Evolutionary conservation across 2,888 invertebrate genomes (phyloP), one percentile per base, ranked within the genome.

Genomic region (Lumbricus terrestris): DNA sequence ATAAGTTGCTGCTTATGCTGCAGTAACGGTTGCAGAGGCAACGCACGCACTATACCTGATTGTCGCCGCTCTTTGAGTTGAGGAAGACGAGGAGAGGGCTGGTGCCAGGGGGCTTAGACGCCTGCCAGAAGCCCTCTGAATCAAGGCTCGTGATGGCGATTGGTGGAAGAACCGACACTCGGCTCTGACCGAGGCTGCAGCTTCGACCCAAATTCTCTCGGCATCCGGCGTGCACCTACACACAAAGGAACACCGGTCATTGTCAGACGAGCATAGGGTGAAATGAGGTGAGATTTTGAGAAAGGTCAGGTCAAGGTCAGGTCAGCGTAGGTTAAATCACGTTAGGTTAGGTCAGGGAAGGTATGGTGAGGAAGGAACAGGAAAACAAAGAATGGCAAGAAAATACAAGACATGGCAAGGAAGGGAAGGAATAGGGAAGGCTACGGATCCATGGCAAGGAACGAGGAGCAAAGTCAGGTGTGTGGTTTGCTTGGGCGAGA

Each of bases 61-160:
- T 98, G 96, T 99, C 99, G 93, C 99, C 98, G 93, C 98, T 98
- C 96, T 98, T 98, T 92, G 98, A 98, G 96, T 99, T 99, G 94
- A 99, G 98, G 95, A 99, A 98, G 92, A 99, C 99, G 92, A 99
- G 96, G 90, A 99, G 96, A 29, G 99, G 99, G 92, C 96, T 96
- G 93, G 96, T 91, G 33, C 96, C 96, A 29, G 96, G 96, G 11
- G 95, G 95, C 93, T 97, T 96, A 0, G 97, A 97, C 40, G 97
- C 97, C 95, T 97, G 97, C 98, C 98, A 98, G 90, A 97, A 97
- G 94, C 98, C 98, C 94, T 98, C 98, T 54, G 96, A 96, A 90
- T 95, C 96, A 93, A 98, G 97, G 92, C 97, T 97, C 95, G 98
- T 98, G 90, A 99, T 96, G 90, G 98, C 96, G 1, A 97, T 98